A percentile compares a stretch with the other conserved stretches of the same genome.
Conservation (phyloP, 2,113 vertebrate genomes). For the Naja naja region DNA sequence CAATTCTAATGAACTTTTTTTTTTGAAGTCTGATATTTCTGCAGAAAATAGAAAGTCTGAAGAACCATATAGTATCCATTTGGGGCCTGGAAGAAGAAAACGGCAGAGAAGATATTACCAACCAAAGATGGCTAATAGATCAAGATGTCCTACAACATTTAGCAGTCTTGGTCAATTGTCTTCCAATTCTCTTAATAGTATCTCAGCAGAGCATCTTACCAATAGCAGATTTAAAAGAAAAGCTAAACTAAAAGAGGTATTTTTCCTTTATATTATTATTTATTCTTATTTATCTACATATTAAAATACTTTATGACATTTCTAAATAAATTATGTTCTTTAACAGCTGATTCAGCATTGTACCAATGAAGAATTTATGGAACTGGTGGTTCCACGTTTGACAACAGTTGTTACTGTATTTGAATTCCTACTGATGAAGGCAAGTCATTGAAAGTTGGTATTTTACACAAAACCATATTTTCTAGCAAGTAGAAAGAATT, state of each 20-base stretch:
- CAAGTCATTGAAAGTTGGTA: constrained; percentile 44
- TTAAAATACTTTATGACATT: background rate
- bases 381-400: constrained; percentile 84
- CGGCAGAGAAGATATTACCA: constrained; percentile 60
- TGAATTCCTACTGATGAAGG: constrained; percentile 93
- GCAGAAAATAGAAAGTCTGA: constrained; percentile 36
- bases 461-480: background rate
- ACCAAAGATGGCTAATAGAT: constrained; percentile 49
- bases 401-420: constrained; percentile 83
- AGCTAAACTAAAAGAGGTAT: constrained; percentile 82
- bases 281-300: background rate
- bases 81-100: constrained; percentile 66
- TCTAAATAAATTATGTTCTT: constrained; percentile 45
- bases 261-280: constrained; percentile 35
- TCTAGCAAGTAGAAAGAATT: background rate
- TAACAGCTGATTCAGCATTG: constrained; percentile 83
- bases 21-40: constrained; percentile 47
- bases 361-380: constrained; percentile 85
- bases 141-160: constrained; percentile 59
- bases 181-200: constrained; percentile 57
- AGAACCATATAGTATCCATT: constrained; percentile 37
- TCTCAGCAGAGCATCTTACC: constrained; percentile 65
- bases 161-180: constrained; percentile 64
- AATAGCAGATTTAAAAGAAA: constrained; percentile 69
- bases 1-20: constrained; percentile 23